Base-by-base conservation (phyloP, 2,797 vertebrate species). In the Eulemur coronatus region DNA sequence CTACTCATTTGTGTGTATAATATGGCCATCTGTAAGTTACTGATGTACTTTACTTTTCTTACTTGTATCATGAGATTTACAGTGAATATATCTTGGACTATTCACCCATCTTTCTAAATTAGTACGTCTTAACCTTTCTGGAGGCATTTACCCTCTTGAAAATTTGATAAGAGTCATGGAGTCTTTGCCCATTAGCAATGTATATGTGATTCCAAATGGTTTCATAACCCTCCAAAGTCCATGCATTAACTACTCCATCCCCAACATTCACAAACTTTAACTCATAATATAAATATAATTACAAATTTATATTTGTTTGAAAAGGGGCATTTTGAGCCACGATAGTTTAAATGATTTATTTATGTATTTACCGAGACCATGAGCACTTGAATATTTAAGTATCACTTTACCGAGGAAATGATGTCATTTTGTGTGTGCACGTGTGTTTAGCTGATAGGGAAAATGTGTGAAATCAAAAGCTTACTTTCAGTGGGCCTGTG, bases 281-380 rank as follows among this genome's bases (percentile, higher is more conserved):
- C 0, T 43, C 26, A 30, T 63, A 33, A 95, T 82, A 61, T 89
- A 63, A 96, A 72, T 85, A 72, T 78, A 78, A 2, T 55, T 89
- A 33, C 11, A 75, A 20, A 86, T 93, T 85, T 82, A 8, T 86
- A 18, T 93, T 78, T 89, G 28, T 82, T 92, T 91, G 38, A 87
- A 81, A 89, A 59, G 38, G 57, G 2, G 4, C 43, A 55, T 48
- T 84, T 61, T 57, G 46, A 75, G 14, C n/a, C 75, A 13, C 13
- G 50, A 2, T 43, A 30, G 17, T 84, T 38, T 67, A 46, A 20
- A 76, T 89, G 14, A 63, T 76, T 59, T 85, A 2, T 82, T 63
- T 57, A 57, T 41, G 14, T 65, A 33, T 91, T 65, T 46, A 43
- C 33, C 43, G 93, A 91, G 35, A 18, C 12, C 17, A 35, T 15